phyloP scores from a whole-genome alignment of 1,140 invertebrate genomes.

The Drosophila obscura region DNA sequence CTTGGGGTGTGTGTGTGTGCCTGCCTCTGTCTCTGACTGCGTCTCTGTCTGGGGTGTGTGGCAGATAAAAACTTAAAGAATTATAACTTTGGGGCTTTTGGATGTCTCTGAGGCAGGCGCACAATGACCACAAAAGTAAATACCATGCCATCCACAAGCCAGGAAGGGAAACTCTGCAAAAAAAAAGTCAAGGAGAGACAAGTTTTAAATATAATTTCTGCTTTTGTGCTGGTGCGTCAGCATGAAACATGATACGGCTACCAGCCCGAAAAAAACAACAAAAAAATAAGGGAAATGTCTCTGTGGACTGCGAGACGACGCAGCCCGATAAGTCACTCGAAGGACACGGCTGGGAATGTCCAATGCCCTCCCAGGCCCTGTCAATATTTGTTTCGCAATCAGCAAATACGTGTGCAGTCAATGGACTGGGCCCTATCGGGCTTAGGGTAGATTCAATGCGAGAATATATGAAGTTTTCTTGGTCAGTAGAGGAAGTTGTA shows the following conservation, averaged over 20 bases:
- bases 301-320: conserved; percentile 40
- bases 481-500: conserved; percentile 8
- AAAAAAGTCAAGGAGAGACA: conserved; percentile 21
- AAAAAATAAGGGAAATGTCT: conserved; percentile 45
- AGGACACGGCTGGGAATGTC: conserved; percentile 18
- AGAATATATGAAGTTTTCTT: conserved; percentile 33
- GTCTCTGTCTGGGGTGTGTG: conserved; percentile 22
- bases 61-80: conserved; percentile 80
- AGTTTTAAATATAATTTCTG: conserved; percentile 79
- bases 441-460: conserved; percentile 3
- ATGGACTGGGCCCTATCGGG: conserved; percentile 29
- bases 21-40: neutral
- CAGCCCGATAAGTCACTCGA: neutral
- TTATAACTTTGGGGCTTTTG: conserved; percentile 79
- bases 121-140: conserved; percentile 81
- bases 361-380: conserved; percentile 39
- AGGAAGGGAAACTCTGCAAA: conserved; percentile 8
- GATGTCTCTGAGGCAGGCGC: conserved; percentile 42
- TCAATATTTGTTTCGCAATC: conserved; percentile 80
- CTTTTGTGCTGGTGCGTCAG: conserved; percentile 79
- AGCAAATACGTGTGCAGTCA: conserved; percentile 68
- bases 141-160: conserved; percentile 57
- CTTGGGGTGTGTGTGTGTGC: neutral
- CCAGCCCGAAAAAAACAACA: conserved; percentile 35
- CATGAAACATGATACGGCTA: conserved; percentile 73